Base-by-base conservation (phyloP, 2,888 invertebrate genomes). In the Trissolcus brochymenae region DNA sequence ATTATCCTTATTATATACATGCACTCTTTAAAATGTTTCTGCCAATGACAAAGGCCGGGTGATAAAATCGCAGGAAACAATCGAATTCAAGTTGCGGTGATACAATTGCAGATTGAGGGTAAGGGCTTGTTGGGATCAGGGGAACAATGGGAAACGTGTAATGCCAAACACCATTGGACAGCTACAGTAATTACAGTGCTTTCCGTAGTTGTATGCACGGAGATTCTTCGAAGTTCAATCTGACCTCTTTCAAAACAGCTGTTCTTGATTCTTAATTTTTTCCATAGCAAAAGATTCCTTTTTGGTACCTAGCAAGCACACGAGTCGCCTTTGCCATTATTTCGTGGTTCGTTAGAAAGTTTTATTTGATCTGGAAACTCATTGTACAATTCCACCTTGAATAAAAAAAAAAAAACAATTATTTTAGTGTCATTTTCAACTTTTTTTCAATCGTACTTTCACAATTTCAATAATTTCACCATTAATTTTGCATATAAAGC, bases 321-420 rank as follows among this genome's bases (percentile, higher is more conserved):
- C 87, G 93, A 93, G 89, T 94, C 94, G 82, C 92, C 91, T 86
- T 94, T 94, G 87, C 93, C 92, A 87, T 93, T 93, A 88, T 92
- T 93, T 84, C 92, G 92, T 88, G 93, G 93, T 88, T 94, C 93
- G 86, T 93, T 93, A 83, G 94, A 94, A 85, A 97, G 91, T 90
- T 95, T 95, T 89, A 98, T 98, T 91, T 97, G 96, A 90, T 98
- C 98, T 49, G 98, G 98, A 89, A 99, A 99, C 90, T 98, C 98
- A 90, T 98, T 98, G 91, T 96, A 97, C 76, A 98, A 92, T 88
- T 98, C 98, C 81, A 96, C 96, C 90, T 92, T 25, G 25, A 25
- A 51, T 25, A 14, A 16, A 9, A 25, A 19, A 14, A 16, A 9
- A 25, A 19, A 41, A 25, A 35, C 35, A 35, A 1, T 35, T 35